phyloP scores from a whole-genome alignment of 2,113 vertebrate genomes.

The Columbina picui region DNA sequence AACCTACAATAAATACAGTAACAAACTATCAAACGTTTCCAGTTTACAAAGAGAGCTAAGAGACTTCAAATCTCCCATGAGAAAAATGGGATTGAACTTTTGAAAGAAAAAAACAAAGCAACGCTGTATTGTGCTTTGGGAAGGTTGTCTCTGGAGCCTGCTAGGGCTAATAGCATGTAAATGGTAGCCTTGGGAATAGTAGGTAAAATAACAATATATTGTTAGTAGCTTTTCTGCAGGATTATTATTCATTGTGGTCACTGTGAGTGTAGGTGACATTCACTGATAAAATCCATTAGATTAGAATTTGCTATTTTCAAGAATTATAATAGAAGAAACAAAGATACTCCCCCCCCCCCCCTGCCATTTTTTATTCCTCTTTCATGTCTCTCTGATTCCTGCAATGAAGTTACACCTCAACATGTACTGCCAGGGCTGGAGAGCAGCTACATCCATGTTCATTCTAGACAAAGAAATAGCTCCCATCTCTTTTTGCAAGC shows the following conservation, averaged over 20 bases:
- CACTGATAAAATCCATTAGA: not conserved
- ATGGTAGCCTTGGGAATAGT: not conserved
- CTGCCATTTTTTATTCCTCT: not conserved
- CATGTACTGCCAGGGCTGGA: not conserved
- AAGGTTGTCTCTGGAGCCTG: not conserved
- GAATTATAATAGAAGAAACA: not conserved
- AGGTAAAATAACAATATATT: not conserved
- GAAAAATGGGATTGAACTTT: not conserved
- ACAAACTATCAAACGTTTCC: not conserved
- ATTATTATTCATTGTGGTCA: not conserved
- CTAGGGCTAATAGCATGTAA: not conserved
- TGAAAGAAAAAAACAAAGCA: not conserved
- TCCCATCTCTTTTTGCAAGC: not conserved
- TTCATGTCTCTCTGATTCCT: not conserved
- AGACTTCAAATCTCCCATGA: not conserved
- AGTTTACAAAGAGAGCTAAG: not conserved
- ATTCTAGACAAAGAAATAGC: not conserved
- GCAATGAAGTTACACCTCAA: not conserved
- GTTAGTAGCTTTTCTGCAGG: not conserved
- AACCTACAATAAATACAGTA: not conserved
- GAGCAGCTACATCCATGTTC: not conserved
- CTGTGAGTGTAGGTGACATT: not conserved
- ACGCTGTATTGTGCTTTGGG: not conserved
- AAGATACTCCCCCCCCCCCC: not conserved
- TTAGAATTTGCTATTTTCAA: not conserved